phyloP scores from a whole-genome alignment of 2,113 vertebrate species.

The Rhineura floridana region DNA sequence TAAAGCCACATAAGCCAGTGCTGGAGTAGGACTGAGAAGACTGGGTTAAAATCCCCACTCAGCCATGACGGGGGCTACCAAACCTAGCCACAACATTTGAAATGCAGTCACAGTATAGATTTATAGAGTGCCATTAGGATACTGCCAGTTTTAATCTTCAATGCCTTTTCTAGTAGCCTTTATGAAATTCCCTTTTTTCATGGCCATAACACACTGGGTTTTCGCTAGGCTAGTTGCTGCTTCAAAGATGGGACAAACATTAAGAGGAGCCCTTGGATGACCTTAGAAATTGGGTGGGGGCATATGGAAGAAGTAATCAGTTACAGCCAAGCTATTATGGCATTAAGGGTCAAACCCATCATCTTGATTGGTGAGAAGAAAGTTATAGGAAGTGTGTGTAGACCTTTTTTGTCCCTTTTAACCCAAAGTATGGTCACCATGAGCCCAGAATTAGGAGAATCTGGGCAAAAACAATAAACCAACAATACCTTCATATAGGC shows the following conservation, averaged over 20 bases:
- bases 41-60: not conserved
- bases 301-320: not conserved
- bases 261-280: not conserved
- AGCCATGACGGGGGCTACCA: not conserved
- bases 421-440: not conserved
- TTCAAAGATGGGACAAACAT: not conserved
- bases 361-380: not conserved
- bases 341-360: not conserved
- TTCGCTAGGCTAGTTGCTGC: not conserved
- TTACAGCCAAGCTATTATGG: not conserved
- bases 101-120: no score
- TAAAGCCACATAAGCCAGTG: not conserved
- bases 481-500: constrained; percentile 97
- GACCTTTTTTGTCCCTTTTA: not conserved
- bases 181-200: not conserved
- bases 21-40: not conserved
- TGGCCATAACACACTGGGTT: no score
- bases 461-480: not conserved
- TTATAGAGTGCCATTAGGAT: not conserved
- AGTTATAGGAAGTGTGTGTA: not conserved
- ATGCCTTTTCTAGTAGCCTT: not conserved
- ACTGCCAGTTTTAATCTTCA: not conserved
- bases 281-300: not conserved
- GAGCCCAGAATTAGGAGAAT: not conserved
- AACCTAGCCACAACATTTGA: not conserved